Base-by-base conservation (phyloP, 2,113 vertebrate species). In the Tragelaphus strepsiceros region DNA sequence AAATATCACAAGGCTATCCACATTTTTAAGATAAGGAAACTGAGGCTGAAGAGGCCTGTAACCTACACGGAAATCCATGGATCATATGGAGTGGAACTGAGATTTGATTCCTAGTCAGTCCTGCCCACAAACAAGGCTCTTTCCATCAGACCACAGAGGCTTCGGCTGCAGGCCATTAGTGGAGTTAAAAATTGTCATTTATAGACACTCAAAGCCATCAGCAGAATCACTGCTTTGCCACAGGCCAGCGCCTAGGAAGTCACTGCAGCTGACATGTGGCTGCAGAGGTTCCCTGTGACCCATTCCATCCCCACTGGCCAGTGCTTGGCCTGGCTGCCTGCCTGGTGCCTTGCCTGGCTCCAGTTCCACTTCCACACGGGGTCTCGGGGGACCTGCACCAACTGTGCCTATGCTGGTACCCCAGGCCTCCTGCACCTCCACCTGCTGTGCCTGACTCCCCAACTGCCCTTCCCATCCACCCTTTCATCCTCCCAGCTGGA, bases 251-350 rank as follows among this genome's bases (percentile, higher is more conserved):
- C 7, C 43, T 5, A 10, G 14, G 19, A 26, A 11, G 19, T 59
- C 43, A 53, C 19, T 3, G 2, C 9, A 83, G 43, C 32, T 74
- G 64, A 19, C 32, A 77, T 71, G 43, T 24, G 30, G 95, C 32
- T 1, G 64, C 32, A 30, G 81, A 96, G 83, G 39, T 24, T 96
- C 94, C 35, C 58, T 51, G 35, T 78, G 26, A 62, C 91, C 9
- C 83, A 78, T 94, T 83, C 11, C 7, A 32, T 95, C 81, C 56
- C 80, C 35, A 32, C 2, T 56, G 62, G 30, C 61, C 54, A 6
- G 28, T 16, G 61, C 61, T 32, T 62, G 61, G 28, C 61, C 61
- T 62, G 19, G 61, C 61, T 7, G 28, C 19, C 51, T 32, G 49
- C 59, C 28, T 5, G 12, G 86, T 11, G 22, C 24, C 59, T 30